These are phyloP conservation scores for Caenorhabditis brenneri DNA, from an alignment of 1,140 invertebrate genomes.

Conservation along the genomic window DNA sequence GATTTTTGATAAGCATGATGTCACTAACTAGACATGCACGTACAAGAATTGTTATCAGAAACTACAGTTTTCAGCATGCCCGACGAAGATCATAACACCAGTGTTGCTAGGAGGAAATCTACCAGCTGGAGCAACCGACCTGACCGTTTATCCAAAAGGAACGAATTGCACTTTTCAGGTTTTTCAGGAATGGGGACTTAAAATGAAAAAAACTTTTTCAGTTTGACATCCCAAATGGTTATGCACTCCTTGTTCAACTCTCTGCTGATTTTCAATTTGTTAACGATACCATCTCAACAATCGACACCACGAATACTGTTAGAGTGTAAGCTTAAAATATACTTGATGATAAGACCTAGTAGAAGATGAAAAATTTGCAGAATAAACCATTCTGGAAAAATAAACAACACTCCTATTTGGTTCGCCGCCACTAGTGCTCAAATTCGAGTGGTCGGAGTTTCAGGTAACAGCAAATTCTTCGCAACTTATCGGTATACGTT, in stretches of 20 bases:
- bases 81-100: not conserved
- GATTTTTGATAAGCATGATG: no score
- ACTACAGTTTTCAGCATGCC: not conserved
- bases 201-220: not conserved
- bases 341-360: not conserved
- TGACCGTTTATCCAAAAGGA: not conserved
- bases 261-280: not conserved
- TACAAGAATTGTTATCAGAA: not conserved
- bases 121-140: not conserved
- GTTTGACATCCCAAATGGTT: slow-evolving; percentile 18
- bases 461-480: not conserved
- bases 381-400: not conserved
- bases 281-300: not conserved
- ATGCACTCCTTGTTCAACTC: not conserved
- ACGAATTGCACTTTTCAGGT: not conserved
- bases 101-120: not conserved
- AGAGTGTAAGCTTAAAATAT: not conserved
- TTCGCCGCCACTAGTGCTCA: not conserved
- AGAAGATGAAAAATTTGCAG: not conserved
- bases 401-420: not conserved
- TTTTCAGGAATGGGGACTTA: no score
- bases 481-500: not conserved
- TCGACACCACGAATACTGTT: not conserved
- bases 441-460: not conserved
- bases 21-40: no score